A percentile compares a stretch with the other conserved stretches of the same genome.
These are phyloP conservation scores for Oryctes rhinoceros DNA, from an alignment of 1,140 invertebrate species.

Conservation along the genomic window DNA sequence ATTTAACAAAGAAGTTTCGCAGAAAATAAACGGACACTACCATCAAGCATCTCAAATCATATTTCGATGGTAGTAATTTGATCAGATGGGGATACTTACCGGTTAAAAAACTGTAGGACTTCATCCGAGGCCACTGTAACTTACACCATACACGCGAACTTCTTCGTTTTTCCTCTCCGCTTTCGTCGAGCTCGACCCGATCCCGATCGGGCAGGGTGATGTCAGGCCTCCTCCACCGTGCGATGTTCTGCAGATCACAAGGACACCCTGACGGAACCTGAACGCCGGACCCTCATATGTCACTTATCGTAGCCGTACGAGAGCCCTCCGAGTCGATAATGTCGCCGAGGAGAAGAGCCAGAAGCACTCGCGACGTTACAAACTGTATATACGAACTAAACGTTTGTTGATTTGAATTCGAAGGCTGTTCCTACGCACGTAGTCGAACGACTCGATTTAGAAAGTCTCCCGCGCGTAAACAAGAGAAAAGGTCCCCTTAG, in stretches of 20 bases:
- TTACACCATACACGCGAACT: constrained; percentile 49
- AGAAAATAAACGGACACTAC: no score
- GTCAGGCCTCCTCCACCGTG: neutral
- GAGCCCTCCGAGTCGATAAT: no score
- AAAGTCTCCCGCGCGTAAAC: neutral
- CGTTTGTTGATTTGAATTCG: neutral
- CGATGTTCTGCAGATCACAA: neutral
- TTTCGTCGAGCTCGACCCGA: neutral
- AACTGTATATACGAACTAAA: no score
- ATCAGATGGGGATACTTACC: constrained; percentile 41
- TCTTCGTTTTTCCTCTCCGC: neutral
- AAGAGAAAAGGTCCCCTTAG: neutral
- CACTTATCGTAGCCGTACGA: neutral
- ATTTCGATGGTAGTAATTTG: no score
- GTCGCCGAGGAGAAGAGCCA: no score
- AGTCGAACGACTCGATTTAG: no score
- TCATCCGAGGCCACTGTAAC: constrained; percentile 53
- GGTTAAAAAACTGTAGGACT: constrained; percentile 47
- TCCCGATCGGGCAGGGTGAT: constrained; percentile 5
- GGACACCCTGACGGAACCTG: neutral
- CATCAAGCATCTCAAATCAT: no score
- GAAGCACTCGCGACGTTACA: no score
- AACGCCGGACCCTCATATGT: constrained; percentile 1
- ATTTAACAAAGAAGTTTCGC: no score
- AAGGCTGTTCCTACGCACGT: neutral